Evolutionary conservation across 2,888 invertebrate species (phyloP).

Genomic region (Amitus sp.): DNA sequence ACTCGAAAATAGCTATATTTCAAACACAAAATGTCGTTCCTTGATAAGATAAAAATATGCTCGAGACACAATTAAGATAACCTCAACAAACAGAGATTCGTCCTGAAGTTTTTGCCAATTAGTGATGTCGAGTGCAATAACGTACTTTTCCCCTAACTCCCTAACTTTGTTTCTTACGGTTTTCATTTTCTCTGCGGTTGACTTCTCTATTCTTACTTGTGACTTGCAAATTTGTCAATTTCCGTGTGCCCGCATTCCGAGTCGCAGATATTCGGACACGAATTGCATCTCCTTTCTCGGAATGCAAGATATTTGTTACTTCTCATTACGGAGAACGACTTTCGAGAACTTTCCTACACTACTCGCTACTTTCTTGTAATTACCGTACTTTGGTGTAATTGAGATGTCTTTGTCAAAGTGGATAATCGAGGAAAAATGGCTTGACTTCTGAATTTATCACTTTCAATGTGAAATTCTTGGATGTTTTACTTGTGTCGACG

Average conservation of each 20-base stretch:
- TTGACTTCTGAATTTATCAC: too few relatives aligned
- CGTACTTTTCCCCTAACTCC: conserved; percentile 4
- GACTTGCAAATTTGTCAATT: conserved; percentile 34
- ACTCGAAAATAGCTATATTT: too few relatives aligned
- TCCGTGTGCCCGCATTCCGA: conserved; percentile 3
- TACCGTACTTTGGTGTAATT: conserved; percentile 12
- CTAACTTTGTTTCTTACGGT: conserved; percentile 14
- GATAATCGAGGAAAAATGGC: not conserved
- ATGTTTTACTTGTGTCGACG: too few relatives aligned
- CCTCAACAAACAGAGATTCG: conserved; percentile 1
- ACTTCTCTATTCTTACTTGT: conserved; percentile 19
- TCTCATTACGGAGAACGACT: conserved; percentile 5
- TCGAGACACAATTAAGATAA: not conserved
- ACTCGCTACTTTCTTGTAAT: conserved; percentile 5
- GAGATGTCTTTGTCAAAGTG: conserved; percentile 6
- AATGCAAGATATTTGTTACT: conserved; percentile 16
- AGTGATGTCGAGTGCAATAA: conserved; percentile 23
- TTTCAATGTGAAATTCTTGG: too few relatives aligned
- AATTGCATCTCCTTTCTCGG: conserved; percentile 13
- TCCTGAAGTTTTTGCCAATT: conserved; percentile 24
- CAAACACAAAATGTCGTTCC: too few relatives aligned
- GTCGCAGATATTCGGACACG: conserved; percentile 16
- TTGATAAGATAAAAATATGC: conserved; percentile 14
- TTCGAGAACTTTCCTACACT: conserved; percentile 7
- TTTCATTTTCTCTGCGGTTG: conserved; percentile 23